phyloP scores from a whole-genome alignment of 2,113 vertebrate species.

The Gadus chalcogrammus region DNA sequence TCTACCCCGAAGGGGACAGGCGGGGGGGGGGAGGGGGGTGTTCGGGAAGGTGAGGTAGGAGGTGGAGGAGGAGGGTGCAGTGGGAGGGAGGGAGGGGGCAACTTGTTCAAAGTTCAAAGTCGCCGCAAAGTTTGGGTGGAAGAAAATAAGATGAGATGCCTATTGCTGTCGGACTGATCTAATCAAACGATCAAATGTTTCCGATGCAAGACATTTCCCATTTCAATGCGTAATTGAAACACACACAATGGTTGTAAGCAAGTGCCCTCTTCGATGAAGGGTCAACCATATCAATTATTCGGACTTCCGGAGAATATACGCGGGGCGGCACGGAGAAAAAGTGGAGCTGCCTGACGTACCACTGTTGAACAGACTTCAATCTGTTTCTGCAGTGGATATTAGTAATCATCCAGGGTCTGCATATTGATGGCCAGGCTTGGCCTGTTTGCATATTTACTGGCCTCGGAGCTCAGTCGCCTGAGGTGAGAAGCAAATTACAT shows the following conservation, averaged over 20 bases:
- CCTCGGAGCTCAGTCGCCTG: conserved; percentile 72
- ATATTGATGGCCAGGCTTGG: conserved; percentile 73
- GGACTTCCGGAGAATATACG: too few relatives aligned
- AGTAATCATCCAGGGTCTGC: conserved; percentile 74
- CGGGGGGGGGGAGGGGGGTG: too few relatives aligned
- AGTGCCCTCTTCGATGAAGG: too few relatives aligned
- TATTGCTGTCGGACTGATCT: not conserved
- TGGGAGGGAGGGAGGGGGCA: conserved; percentile 16
- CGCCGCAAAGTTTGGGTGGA: conserved; percentile 39
- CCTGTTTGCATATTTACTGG: conserved; percentile 76
- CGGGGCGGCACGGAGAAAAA: too few relatives aligned
- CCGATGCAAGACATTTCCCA: not conserved
- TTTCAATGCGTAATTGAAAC: too few relatives aligned
- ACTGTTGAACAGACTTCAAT: conserved; percentile 60
- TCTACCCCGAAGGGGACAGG: conserved; percentile 32
- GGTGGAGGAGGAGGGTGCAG: too few relatives aligned
- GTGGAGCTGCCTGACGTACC: conserved; percentile 29
- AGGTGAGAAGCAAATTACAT: conserved; percentile 79
- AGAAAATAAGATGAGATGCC: conserved; percentile 11
- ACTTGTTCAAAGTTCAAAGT: conserved; percentile 45
- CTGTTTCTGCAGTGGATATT: conserved; percentile 69
- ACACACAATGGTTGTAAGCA: too few relatives aligned
- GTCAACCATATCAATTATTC: too few relatives aligned
- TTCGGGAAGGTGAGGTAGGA: too few relatives aligned
- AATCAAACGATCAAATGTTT: not conserved